Percentiles rank a stretch among this genome's conserved stretches.
phyloP scores from a whole-genome alignment of 1,140 invertebrate species.

The Lucilia cuprina region DNA sequence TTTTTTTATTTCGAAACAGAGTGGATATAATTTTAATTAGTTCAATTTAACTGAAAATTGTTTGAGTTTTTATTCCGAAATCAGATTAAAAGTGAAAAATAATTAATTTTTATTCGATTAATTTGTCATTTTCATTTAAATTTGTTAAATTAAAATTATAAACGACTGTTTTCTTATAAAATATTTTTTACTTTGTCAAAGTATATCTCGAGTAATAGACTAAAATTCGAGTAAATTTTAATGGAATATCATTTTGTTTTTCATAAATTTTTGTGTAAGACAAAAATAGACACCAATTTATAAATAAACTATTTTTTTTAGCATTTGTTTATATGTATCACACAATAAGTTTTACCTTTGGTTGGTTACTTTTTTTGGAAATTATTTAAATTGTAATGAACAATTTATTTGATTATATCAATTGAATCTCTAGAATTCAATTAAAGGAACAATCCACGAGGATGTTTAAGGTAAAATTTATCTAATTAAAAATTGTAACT shows the following conservation, averaged over 20 bases:
- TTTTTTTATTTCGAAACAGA: background rate
- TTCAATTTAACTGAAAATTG: background rate
- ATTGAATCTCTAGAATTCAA: too few relatives aligned
- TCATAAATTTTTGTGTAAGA: background rate
- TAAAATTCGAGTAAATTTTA: slow-evolving; percentile 61
- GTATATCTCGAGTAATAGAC: slow-evolving; percentile 63
- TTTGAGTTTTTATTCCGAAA: background rate
- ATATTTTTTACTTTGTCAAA: slow-evolving; percentile 57
- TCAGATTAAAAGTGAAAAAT: background rate
- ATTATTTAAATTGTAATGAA: too few relatives aligned
- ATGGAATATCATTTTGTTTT: slow-evolving; percentile 7
- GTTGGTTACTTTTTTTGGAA: background rate
- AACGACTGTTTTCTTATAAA: slow-evolving; percentile 53
- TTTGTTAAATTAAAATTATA: slow-evolving; percentile 57
- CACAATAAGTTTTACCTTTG: background rate
- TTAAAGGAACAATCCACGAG: too few relatives aligned
- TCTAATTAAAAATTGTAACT: too few relatives aligned
- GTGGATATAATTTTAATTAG: slow-evolving; percentile 19
- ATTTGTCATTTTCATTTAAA: slow-evolving; percentile 31
- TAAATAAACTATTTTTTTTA: slow-evolving; percentile 6
- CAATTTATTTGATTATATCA: too few relatives aligned
- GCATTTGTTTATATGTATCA: background rate
- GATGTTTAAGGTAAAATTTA: too few relatives aligned
- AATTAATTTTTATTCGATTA: background rate
- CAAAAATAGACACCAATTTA: slow-evolving; percentile 22